phyloP scores from a whole-genome alignment of 2,797 vertebrate genomes.

The Semaprochilodus insignis region DNA sequence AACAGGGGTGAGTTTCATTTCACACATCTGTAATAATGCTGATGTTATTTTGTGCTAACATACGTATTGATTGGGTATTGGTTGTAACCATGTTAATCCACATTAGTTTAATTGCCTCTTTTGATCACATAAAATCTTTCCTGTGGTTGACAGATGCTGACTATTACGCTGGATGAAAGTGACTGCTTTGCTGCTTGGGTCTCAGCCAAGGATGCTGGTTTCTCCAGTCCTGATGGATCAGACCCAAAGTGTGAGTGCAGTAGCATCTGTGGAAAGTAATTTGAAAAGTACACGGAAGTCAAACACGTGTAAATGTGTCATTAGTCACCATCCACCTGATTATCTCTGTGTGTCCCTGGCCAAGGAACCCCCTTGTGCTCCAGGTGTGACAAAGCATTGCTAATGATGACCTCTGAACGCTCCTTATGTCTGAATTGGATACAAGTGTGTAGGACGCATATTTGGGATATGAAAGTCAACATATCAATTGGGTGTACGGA shows the following conservation, averaged over 20 bases:
- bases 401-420: background rate
- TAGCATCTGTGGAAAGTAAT: background rate
- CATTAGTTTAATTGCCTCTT: no score
- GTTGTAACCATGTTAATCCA: background rate
- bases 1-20: constrained; percentile 79
- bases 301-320: background rate
- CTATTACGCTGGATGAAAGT: constrained; percentile 87
- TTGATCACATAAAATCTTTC: background rate
- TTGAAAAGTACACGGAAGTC: background rate
- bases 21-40: background rate
- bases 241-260: constrained; percentile 84
- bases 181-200: constrained; percentile 91
- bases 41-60: background rate
- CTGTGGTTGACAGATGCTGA: constrained; percentile 81
- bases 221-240: constrained; percentile 86
- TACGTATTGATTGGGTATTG: background rate
- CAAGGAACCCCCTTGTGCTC: background rate
- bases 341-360: background rate
- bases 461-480: no score
- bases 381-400: background rate
- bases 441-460: background rate
- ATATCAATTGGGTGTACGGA: no score
- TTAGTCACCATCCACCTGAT: background rate
- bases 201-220: constrained; percentile 87
- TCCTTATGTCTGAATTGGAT: background rate